These are phyloP conservation scores for Ptilodon capucinus DNA, from an alignment of 2,888 invertebrate genomes.

Conservation along the genomic window DNA sequence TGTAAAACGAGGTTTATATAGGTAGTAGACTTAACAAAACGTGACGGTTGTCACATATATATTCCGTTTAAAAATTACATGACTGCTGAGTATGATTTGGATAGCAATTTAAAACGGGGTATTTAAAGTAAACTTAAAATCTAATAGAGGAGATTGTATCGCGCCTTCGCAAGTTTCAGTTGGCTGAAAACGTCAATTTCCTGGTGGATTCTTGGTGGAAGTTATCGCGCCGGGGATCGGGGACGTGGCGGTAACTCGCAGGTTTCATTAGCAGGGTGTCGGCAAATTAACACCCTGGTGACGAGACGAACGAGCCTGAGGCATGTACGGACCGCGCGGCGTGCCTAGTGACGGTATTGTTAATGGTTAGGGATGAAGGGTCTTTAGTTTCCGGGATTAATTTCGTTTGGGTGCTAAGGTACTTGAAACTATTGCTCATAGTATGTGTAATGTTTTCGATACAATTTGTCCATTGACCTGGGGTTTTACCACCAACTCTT, in stretches of 20 bases:
- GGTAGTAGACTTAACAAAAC: no score
- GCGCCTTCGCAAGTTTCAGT: constrained; percentile 47
- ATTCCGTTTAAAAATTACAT: no score
- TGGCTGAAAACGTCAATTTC: constrained; percentile 75
- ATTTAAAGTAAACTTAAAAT: constrained; percentile 26
- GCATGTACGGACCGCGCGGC: constrained; percentile 32
- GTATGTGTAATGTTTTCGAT: no score
- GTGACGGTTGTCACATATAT: no score
- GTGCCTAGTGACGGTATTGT: constrained; percentile 50
- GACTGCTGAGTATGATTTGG: no score
- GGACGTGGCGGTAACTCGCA: constrained; percentile 68
- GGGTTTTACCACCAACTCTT: no score
- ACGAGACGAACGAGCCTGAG: constrained; percentile 51
- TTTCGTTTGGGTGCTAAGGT: no score
- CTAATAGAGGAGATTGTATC: constrained; percentile 51
- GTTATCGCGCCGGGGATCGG: constrained; percentile 67
- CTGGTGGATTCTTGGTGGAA: constrained; percentile 69
- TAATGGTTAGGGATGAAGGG: constrained; percentile 36
- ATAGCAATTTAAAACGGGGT: no score
- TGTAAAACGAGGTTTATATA: no score
- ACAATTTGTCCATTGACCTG: no score
- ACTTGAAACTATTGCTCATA: no score
- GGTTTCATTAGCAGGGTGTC: constrained; percentile 77
- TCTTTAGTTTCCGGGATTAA: no score
- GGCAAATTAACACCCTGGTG: constrained; percentile 78